Percentiles rank a stretch among this genome's conserved stretches.
phyloP scores from a whole-genome alignment of 1,140 invertebrate species.

The Magallana angulata region DNA sequence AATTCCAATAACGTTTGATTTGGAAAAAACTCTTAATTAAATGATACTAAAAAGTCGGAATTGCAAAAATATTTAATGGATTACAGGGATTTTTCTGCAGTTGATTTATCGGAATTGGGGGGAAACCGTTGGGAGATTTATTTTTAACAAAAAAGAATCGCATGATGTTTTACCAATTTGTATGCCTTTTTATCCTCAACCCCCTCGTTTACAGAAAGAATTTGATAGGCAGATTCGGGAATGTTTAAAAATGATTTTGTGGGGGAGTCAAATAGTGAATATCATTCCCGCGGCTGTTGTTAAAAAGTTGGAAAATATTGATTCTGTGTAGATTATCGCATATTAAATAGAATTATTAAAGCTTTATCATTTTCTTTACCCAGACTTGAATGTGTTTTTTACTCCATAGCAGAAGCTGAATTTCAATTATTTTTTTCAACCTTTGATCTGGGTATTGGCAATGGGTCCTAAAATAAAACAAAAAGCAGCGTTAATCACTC shows the following conservation, averaged over 20 bases:
- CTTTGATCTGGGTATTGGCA: conserved; percentile 62
- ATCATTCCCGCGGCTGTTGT: conserved; percentile 52
- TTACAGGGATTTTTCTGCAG: not conserved
- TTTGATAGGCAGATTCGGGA: conserved; percentile 50
- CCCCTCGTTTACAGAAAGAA: conserved; percentile 48
- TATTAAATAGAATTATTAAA: conserved; percentile 60
- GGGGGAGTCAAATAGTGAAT: conserved; percentile 44
- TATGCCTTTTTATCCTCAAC: conserved; percentile 50
- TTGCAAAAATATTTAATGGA: not conserved
- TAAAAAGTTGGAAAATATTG: conserved; percentile 45
- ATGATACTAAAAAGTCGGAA: no score
- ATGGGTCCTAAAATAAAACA: conserved; percentile 47
- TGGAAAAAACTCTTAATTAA: no score
- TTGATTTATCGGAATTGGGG: not conserved
- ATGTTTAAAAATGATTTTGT: conserved; percentile 57
- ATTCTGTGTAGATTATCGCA: conserved; percentile 60
- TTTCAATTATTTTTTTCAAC: conserved; percentile 39
- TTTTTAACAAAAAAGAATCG: conserved; percentile 36
- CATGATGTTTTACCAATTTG: conserved; percentile 18
- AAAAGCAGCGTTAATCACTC: conserved; percentile 61
- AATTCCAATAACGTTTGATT: not conserved
- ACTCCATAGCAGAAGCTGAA: conserved; percentile 47
- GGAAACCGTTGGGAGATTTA: not conserved
- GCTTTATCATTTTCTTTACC: conserved; percentile 57
- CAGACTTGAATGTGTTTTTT: conserved; percentile 52